Percentiles rank a stretch among this genome's conserved stretches.
phyloP scores from a whole-genome alignment of 2,113 vertebrate species.

The Erinaceus europaeus region DNA sequence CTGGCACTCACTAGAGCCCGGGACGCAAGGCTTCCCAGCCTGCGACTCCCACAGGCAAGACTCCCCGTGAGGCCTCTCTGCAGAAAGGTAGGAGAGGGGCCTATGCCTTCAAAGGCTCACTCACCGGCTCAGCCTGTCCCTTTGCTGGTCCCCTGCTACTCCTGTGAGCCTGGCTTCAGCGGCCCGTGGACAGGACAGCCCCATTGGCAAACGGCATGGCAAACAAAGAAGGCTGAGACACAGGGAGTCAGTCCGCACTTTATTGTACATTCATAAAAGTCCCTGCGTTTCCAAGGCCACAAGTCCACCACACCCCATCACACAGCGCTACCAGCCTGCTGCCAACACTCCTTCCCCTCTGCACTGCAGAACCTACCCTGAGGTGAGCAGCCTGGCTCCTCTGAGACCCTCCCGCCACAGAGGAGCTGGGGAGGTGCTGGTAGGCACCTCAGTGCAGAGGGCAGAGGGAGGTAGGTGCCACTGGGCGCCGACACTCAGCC shows the following conservation, averaged over 20 bases:
- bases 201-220: slow-evolving; percentile 4
- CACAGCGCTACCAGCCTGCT: no score
- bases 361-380: slow-evolving; percentile 60
- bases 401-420: no score
- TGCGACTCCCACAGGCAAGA: no score
- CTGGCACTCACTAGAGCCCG: no score
- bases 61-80: no score
- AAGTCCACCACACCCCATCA: slow-evolving; percentile 1
- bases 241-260: slow-evolving; percentile 64
- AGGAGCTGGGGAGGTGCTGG: no score
- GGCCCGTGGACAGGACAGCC: not conserved
- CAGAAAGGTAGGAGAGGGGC: no score
- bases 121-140: no score
- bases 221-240: slow-evolving; percentile 9
- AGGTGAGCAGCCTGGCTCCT: no score
- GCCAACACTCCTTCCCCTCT: no score
- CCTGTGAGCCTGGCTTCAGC: not conserved
- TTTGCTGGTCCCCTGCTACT: not conserved
- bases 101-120: no score
- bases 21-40: no score
- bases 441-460: slow-evolving; percentile 7
- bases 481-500: slow-evolving; percentile 23
- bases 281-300: slow-evolving; percentile 66
- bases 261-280: slow-evolving; percentile 74
- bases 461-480: not conserved